Base-by-base conservation (phyloP, 2,113 vertebrate genomes). In the Melospiza georgiana region DNA sequence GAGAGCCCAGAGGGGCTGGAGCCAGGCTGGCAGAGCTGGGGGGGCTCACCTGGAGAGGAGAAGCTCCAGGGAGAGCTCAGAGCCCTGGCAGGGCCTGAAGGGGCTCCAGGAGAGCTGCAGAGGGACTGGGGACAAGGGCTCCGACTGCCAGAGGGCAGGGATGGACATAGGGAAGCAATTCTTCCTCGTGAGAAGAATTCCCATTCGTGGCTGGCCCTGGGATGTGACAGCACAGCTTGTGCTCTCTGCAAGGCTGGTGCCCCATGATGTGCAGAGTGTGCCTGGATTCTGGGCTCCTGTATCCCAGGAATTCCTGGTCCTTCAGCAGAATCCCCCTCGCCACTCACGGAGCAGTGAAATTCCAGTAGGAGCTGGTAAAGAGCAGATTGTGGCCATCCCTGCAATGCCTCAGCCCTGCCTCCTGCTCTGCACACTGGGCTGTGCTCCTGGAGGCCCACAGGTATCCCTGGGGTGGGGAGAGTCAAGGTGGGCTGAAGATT, bases 381-480 rank as follows among this genome's bases (percentile, higher is more conserved):
- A 41, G 6, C 3, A 44, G 52, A 44, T 1, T 59, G 35, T 55
- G 68, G 21, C 1, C 16, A 18, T 43, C 39, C 43, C 25, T 52
- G 54, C 54, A 22, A 8, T 27, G 37, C 17, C 22, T 22, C 72
- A 2, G 8, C 41, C 33, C 62, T 27, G 25, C 10, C 72, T 30
- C 10, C 31, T 59, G 72, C 59, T 37, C 63, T 49, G 30, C 1
- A 1, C 52, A 2, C 14, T 3, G 23, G 39, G 44, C 44, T 20
- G 28, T 19, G 86, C 72, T 83, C 44, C 5, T 22, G 6, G 35
- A 65, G 33, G 23, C 27, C 31, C 68, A 12, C 59, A 43, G 73
- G 10, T 31, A 37, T 27, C 35, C 35, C 72, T 2, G 0, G 5
- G 25, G 0, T 41, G 39, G 39, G 1, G 19, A 58, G 10, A 71